Conservation (phyloP, 2,113 vertebrate genomes). For the Heterochromis multidens region DNA sequence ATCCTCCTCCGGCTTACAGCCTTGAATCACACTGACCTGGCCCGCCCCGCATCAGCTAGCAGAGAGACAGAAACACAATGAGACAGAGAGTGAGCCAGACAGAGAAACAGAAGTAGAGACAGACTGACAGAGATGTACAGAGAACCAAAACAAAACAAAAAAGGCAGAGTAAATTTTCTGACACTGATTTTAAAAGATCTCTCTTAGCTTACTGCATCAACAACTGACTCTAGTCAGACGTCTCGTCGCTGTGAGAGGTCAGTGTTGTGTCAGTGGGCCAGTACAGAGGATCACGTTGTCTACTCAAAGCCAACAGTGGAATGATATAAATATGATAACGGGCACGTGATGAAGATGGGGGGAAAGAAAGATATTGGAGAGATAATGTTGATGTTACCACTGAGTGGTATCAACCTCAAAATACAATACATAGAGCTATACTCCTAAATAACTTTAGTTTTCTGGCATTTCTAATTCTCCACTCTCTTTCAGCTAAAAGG, state of each 20-base stretch:
- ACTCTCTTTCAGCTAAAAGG: background rate
- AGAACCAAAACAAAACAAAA: background rate
- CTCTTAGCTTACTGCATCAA: background rate
- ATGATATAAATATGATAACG: background rate
- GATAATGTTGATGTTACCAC: background rate
- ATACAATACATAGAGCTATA: background rate
- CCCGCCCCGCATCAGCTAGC: constrained; percentile 12
- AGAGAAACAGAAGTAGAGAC: background rate
- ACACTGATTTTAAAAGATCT: background rate
- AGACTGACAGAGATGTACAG: background rate
- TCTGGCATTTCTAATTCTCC: background rate
- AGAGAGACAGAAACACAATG: constrained; percentile 13
- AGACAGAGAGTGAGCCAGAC: background rate
- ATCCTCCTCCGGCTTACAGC: constrained; percentile 63
- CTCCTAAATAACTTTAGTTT: background rate
- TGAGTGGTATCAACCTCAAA: background rate
- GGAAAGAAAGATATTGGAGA: background rate
- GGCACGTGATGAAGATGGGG: background rate
- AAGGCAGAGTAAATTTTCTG: background rate
- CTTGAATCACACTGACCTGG: constrained; percentile 48
- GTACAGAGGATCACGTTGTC: background rate
- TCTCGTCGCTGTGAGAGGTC: background rate
- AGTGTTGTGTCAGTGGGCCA: constrained; percentile 18
- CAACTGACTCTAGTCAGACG: background rate
- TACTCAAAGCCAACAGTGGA: background rate